Evolutionary conservation across 35 echinoderm and acorn worm genomes (phyloP), one percentile per base, ranked within the genome.

Genomic region (Lytechinus variegatus): DNA sequence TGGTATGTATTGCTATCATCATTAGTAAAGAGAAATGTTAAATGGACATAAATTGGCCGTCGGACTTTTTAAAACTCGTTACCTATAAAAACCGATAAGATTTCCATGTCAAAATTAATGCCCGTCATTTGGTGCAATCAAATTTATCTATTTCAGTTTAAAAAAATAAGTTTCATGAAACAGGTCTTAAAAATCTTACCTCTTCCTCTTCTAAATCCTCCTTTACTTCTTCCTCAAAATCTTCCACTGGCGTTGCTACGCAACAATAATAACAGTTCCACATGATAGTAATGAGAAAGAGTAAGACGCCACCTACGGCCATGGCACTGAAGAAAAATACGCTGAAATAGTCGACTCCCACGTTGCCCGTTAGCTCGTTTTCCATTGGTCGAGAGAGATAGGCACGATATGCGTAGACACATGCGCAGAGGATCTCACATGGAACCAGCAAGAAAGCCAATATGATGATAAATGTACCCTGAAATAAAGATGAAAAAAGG

Each of bases 211-310:
- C 92, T 21, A 54, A 55, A 27, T 54, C 92, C n/a, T 93, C 92
- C 27, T 93, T 93, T 3, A 93, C 55, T 54, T 93, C 92, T 54
- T 93, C 92, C 27, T 93, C 92, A 54, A 19, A 93, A 12, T 93
- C 92, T 10, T 93, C 92, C 12, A 55, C 13, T 54, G 92, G 92
- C 52, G 92, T 93, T 93, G 92, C 92, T 55, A 93, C 21, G 92
- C 92, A 93, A 28, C 54, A 93, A n/a, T 93, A 93, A 57, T 93
- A 93, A 54, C 92, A 93, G 24, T 93, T 93, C 92, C 92, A 93
- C 52, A 27, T 28, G n/a, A 93, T 93, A 0, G 52, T 93, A 19
- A 57, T 55, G 53, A 93, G 13, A 54, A 93, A 93, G 27, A 93
- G 92, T 11, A 93, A 27, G 5, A 93, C 28, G 2, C 92, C 92